These are phyloP conservation scores for Oreochromis aureus DNA, from an alignment of 2,113 vertebrate genomes.

Conservation along the genomic window DNA sequence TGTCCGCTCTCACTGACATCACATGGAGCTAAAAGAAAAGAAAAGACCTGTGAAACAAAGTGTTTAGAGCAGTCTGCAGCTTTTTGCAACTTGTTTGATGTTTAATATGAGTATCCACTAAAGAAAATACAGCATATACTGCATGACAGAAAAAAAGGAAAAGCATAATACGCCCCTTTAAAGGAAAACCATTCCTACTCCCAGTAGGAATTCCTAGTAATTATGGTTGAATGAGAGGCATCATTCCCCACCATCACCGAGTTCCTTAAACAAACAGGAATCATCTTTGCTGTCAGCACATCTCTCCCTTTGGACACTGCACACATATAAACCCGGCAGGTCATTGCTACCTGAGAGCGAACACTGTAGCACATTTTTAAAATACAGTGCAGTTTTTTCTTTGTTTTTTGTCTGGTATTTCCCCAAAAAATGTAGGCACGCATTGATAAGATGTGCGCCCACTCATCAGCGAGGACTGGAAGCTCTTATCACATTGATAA, in stretches of 20 bases:
- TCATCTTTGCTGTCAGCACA: neutral
- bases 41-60: neutral
- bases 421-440: neutral
- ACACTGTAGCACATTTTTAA: neutral
- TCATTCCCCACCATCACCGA: neutral
- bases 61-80: neutral
- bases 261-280: neutral
- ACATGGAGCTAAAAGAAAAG: neutral
- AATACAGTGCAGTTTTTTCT: neutral
- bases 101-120: neutral
- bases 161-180: neutral
- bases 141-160: neutral
- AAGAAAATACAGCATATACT: neutral
- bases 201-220: neutral
- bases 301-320: neutral
- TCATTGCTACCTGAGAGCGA: neutral
- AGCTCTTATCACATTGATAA: neutral
- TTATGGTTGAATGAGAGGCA: neutral
- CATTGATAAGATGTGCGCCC: neutral
- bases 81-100: neutral
- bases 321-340: neutral
- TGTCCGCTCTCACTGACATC: neutral
- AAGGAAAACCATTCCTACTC: neutral
- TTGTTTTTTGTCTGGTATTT: neutral
- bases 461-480: neutral